Base-by-base conservation (phyloP, 1,140 invertebrate species). In the Argopecten irradians region DNA sequence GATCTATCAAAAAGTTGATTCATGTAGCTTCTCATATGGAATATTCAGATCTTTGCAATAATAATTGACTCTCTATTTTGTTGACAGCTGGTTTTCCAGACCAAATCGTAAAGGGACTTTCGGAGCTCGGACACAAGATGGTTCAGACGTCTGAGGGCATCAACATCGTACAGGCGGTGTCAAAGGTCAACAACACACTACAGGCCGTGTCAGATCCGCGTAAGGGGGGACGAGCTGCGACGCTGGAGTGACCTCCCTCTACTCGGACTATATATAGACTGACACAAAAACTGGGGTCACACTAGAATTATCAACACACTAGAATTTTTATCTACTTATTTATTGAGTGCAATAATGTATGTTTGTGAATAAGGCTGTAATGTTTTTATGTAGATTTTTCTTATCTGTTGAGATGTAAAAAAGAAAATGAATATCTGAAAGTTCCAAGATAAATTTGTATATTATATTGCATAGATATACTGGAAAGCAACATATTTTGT, bases 131-230 rank as follows among this genome's bases (percentile, higher is more conserved):
- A 36, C 91, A 93, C 83, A 91, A 41, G 0, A 89, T 93, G 90
- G 89, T 88, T 28, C 82, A 85, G 16, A 84, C 86, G 0, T 34
- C 88, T 0, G 92, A 92, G 33, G 84, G 43, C 0, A 82, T 93
- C 19, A 92, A 88, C 83, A 71, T 71, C 28, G 92, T 93, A 7
- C 91, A 92, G 82, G 91, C 88, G 41, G 90, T 93, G 28, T 90
- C 88, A 85, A 93, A 93, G 82, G 87, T 89, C 32, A 93, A 92
- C n/a, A 90, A 93, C 84, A 82, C 83, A 22, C 85, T 93, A 3
- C 36, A 88, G 22, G 92, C 93, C 14, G 87, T 91, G 33, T 92
- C 93, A 0, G 93, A 93, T 41, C 84, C 82, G 14, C 43, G 93
- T 34, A 92, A 92, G 84, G 87, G 87, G 33, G 92, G 91, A 13